Evolutionary conservation across 2,797 vertebrate species (phyloP).

Genomic region (Hippoglossus hippoglossus): DNA sequence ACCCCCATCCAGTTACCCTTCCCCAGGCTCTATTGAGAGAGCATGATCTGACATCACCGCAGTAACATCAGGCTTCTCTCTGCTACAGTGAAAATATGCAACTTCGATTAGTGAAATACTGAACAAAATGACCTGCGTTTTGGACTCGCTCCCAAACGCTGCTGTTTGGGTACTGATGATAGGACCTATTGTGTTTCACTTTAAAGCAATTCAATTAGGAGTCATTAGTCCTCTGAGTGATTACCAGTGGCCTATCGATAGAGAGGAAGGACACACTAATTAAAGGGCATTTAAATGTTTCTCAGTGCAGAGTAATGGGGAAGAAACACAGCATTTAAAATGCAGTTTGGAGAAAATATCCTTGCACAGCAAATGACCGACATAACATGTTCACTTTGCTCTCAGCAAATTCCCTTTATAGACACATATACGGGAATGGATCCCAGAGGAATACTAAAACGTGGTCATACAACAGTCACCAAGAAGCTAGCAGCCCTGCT

Average conservation of each 20-base stretch:
- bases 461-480: conserved; percentile 77
- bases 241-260: conserved; percentile 85
- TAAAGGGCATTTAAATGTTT: conserved; percentile 88
- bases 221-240: conserved; percentile 86
- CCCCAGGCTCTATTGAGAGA: conserved; percentile 66
- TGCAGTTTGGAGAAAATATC: conserved; percentile 84
- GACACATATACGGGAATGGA: conserved; percentile 81
- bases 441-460: conserved; percentile 84
- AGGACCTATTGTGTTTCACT: conserved; percentile 80
- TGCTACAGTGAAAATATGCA: conserved; percentile 66
- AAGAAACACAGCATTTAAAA: conserved; percentile 86
- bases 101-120: conserved; percentile 66
- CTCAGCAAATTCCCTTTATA: conserved; percentile 86
- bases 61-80: conserved; percentile 49
- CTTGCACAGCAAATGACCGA: conserved; percentile 83
- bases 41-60: conserved; percentile 70
- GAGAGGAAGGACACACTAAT: conserved; percentile 86
- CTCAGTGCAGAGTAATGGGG: conserved; percentile 81
- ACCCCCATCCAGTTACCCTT: conserved; percentile 46
- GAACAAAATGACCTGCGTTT: conserved; percentile 63
- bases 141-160: conserved; percentile 72
- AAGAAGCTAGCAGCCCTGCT: conserved; percentile 61
- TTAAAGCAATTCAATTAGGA: conserved; percentile 87
- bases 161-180: conserved; percentile 78
- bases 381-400: conserved; percentile 84